Conservation (phyloP, 2,797 vertebrate species). For the Pipistrellus kuhlii region DNA sequence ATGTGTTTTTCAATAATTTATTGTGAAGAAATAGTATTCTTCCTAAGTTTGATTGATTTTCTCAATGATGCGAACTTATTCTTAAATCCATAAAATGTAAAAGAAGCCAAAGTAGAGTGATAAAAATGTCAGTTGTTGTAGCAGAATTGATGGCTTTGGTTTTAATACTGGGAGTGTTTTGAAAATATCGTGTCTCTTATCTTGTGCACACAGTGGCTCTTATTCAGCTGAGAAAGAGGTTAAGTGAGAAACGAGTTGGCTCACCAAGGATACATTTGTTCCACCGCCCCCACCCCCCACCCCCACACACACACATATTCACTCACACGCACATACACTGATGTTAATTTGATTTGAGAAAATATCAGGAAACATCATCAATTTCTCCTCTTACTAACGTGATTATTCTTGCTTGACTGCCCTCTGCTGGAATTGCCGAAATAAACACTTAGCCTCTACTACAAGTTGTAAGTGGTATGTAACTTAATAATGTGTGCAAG, state of each 20-base stretch:
- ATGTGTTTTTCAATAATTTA: slow-evolving; percentile 55
- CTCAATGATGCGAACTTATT: slow-evolving; percentile 61
- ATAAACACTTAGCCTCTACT: slow-evolving; percentile 81
- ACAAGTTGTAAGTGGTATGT: slow-evolving; percentile 55
- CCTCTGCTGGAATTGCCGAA: slow-evolving; percentile 89
- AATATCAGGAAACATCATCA: slow-evolving; percentile 77
- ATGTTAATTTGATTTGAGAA: slow-evolving; percentile 76
- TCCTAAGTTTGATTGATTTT: slow-evolving; percentile 74
- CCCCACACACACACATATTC: slow-evolving; percentile 56
- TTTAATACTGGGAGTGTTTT: slow-evolving; percentile 69
- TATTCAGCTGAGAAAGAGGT: slow-evolving; percentile 69
- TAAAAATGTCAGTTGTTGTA: slow-evolving; percentile 80
- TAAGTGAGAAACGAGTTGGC: slow-evolving; percentile 80
- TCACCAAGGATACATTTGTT: slow-evolving; percentile 70
- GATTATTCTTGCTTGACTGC: slow-evolving; percentile 91
- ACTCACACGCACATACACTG: slow-evolving; percentile 65
- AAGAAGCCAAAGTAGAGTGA: slow-evolving; percentile 78
- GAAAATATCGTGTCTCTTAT: slow-evolving; percentile 70
- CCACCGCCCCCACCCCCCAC: slow-evolving; percentile 73
- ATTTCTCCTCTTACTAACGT: slow-evolving; percentile 80
- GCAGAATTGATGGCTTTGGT: slow-evolving; percentile 64
- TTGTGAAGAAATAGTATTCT: slow-evolving; percentile 46
- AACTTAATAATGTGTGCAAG: slow-evolving; percentile 55
- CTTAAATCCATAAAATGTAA: slow-evolving; percentile 11
- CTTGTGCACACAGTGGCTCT: slow-evolving; percentile 64